Evolutionary conservation across 2,888 invertebrate species (phyloP).

Genomic region (Hedychridium roseum): DNA sequence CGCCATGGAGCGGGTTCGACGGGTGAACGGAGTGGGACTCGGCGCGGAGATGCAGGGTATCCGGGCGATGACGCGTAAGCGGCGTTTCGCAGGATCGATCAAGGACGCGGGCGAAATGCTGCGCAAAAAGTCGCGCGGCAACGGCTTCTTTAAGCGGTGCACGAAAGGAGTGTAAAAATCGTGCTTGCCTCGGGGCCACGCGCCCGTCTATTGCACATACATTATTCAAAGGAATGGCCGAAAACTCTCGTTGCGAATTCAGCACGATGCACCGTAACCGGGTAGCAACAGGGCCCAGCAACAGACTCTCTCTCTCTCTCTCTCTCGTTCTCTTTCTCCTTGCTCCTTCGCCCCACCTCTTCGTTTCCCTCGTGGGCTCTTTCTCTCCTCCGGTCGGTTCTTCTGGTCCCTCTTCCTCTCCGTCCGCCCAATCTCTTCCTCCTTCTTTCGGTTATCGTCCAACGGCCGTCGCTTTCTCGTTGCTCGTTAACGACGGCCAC

Average conservation of each 20-base stretch:
- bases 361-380: neutral
- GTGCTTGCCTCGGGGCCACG: constrained; percentile 14
- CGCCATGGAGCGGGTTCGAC: neutral
- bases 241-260: constrained; percentile 55
- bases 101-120: constrained; percentile 27
- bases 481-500: constrained; percentile 31
- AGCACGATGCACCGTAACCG: constrained; percentile 54
- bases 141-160: neutral
- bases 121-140: constrained; percentile 18
- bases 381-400: constrained; percentile 6
- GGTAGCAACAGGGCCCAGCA: constrained; percentile 52
- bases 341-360: constrained; percentile 16
- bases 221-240: constrained; percentile 44
- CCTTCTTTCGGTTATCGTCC: constrained; percentile 1
- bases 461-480: constrained; percentile 32
- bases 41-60: constrained; percentile 35
- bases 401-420: constrained; percentile 20
- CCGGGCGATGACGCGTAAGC: constrained; percentile 32
- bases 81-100: constrained; percentile 11
- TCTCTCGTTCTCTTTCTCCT: constrained; percentile 6
- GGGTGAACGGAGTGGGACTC: constrained; percentile 16
- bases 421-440: constrained; percentile 8
- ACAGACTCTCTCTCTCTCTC: constrained; percentile 31
- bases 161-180: neutral
- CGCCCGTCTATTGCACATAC: constrained; percentile 36